Percentiles rank a stretch among this genome's conserved stretches.
Conservation (phyloP, 2,113 vertebrate species). For the Collichthys lucidus region DNA sequence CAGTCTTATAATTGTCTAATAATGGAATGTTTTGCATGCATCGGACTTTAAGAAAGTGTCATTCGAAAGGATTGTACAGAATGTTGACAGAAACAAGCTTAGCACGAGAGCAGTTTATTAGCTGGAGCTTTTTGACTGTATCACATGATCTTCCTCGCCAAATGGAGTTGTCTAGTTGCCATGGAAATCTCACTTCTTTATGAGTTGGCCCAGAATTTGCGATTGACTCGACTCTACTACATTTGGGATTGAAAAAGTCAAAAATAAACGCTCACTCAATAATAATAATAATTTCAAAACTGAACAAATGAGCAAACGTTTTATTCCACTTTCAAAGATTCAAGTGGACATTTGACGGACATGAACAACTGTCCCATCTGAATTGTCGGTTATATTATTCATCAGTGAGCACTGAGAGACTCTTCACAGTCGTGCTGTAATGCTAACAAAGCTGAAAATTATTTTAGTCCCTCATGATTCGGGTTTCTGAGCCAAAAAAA, state of each 20-base stretch:
- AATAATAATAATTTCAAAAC: neutral
- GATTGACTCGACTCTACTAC: neutral
- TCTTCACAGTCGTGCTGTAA: neutral
- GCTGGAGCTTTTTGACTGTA: neutral
- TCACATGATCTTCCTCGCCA: neutral
- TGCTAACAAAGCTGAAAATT: neutral
- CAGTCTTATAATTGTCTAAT: neutral
- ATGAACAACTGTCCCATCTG: slow-evolving; percentile 9
- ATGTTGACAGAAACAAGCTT: no score
- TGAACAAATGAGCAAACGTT: neutral
- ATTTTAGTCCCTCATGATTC: neutral
- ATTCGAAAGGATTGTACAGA: no score
- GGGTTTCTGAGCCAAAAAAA: neutral
- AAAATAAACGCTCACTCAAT: neutral
- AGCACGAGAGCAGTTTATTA: neutral
- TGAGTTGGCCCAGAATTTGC: no score
- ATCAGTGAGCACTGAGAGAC: neutral
- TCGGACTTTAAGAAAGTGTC: no score
- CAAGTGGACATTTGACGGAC: slow-evolving; percentile 6
- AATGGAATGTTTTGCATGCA: neutral
- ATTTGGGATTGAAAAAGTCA: neutral
- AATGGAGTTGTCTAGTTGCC: neutral
- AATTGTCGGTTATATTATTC: neutral
- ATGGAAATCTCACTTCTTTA: neutral
- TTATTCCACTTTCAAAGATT: neutral